Conservation (phyloP, 1,140 invertebrate species). For the Drosophila tani region DNA sequence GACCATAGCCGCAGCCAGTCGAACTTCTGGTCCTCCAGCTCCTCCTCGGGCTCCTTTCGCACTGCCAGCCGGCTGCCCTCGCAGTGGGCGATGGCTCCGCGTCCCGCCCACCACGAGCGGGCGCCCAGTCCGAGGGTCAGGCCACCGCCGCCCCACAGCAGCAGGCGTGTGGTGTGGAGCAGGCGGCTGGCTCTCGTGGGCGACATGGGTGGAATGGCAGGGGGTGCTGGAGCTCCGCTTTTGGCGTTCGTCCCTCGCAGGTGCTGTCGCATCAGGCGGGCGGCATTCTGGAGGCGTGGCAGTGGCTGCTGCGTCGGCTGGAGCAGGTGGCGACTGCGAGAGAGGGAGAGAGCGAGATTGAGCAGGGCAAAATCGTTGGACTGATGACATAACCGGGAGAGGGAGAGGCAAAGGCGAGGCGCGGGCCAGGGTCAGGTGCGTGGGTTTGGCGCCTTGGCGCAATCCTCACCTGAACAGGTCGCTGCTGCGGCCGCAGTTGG, state of each 20-base stretch:
- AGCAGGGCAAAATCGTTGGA: slow-evolving; percentile 4
- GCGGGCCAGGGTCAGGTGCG: background rate
- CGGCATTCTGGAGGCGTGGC: slow-evolving; percentile 71
- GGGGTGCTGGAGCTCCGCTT: background rate
- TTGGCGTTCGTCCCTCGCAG: slow-evolving; percentile 13
- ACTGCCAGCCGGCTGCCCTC: slow-evolving; percentile 74
- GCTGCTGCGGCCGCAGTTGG: slow-evolving; percentile 61
- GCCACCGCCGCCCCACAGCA: slow-evolving; percentile 67
- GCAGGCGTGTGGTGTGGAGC: slow-evolving; percentile 47
- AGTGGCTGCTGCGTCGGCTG: slow-evolving; percentile 61
- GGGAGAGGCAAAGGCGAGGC: slow-evolving; percentile 1
- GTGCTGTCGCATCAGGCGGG: slow-evolving; percentile 60
- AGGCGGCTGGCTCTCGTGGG: slow-evolving; percentile 22
- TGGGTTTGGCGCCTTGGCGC: background rate
- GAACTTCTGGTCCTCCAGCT: slow-evolving; percentile 84
- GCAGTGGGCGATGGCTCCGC: slow-evolving; percentile 35
- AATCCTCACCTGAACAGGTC: slow-evolving; percentile 54
- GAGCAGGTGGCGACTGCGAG: slow-evolving; percentile 63
- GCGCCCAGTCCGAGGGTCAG: slow-evolving; percentile 52
- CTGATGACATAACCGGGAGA: slow-evolving; percentile 69
- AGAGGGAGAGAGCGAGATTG: background rate
- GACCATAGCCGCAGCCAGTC: slow-evolving; percentile 88
- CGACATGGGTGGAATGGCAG: background rate
- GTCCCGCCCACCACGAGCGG: slow-evolving; percentile 56
- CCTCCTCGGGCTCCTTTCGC: slow-evolving; percentile 74